A percentile compares a stretch with the other conserved stretches of the same genome.
phyloP scores from a whole-genome alignment of 1,140 invertebrate genomes.

The Lasioglossum albipes region DNA sequence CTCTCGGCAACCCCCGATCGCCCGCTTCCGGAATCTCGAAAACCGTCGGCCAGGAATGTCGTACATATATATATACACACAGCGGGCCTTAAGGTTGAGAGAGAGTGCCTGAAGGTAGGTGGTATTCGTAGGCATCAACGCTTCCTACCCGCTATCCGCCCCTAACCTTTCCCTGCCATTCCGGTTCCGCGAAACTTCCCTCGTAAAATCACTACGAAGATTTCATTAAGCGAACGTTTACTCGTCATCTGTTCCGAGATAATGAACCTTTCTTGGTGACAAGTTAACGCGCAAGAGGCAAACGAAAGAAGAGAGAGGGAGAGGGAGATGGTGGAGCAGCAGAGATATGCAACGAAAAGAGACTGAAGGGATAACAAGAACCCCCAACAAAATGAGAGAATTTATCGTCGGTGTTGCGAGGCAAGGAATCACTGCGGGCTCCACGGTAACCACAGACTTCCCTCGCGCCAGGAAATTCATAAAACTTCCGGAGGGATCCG shows the following conservation, averaged over 20 bases:
- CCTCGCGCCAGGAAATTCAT: neutral
- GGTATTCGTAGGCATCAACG: conserved; percentile 25
- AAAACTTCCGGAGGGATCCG: neutral
- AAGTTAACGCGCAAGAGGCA: conserved; percentile 48
- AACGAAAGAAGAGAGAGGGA: neutral
- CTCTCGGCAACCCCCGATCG: conserved; percentile 22
- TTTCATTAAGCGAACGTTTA: conserved; percentile 69
- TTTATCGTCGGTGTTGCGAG: conserved; percentile 34
- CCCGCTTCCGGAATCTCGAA: conserved; percentile 47
- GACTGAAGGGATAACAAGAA: conserved; percentile 49
- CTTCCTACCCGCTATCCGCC: neutral
- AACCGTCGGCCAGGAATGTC: conserved; percentile 44
- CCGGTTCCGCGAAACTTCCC: conserved; percentile 62
- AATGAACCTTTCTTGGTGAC: conserved; percentile 57
- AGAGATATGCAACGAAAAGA: conserved; percentile 20
- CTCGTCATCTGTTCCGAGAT: conserved; percentile 65
- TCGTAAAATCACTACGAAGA: conserved; percentile 70
- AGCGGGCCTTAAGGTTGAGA: neutral
- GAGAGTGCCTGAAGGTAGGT: neutral
- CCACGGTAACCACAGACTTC: conserved; percentile 3
- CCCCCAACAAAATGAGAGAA: conserved; percentile 48
- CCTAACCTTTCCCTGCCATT: conserved; percentile 22
- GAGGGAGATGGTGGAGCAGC: no score
- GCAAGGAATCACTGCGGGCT: neutral
- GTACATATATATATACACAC: conserved; percentile 26